Conservation (phyloP, 2,797 vertebrate genomes). For the Threskiornis aethiopicus region DNA sequence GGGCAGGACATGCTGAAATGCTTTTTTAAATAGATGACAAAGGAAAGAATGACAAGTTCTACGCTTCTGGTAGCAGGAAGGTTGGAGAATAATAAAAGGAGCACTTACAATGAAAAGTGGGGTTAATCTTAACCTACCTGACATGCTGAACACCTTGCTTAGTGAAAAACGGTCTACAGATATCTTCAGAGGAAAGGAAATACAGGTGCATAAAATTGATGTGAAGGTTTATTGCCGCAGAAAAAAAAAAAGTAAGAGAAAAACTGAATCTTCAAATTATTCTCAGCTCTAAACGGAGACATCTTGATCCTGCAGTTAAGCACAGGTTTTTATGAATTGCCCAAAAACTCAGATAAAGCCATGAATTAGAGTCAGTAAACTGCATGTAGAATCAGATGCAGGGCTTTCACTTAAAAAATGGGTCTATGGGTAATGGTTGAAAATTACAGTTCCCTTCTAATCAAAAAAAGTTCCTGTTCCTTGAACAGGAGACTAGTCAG, state of each 20-base stretch:
- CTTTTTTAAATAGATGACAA: neutral
- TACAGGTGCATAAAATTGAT: neutral
- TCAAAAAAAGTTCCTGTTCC: neutral
- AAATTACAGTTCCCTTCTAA: constrained; percentile 2
- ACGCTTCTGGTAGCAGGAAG: neutral
- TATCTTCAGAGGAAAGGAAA: neutral
- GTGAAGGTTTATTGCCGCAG: neutral
- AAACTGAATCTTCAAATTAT: neutral
- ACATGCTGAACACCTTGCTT: neutral
- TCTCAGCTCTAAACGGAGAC: neutral
- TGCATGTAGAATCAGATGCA: neutral
- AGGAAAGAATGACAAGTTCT: neutral
- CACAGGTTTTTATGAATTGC: neutral
- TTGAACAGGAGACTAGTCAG: neutral
- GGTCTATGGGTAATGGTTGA: neutral
- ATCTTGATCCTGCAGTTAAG: neutral
- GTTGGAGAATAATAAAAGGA: neutral
- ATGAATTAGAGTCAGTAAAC: neutral
- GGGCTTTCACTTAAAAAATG: neutral
- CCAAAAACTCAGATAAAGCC: neutral
- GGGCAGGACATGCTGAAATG: neutral
- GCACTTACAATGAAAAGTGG: neutral
- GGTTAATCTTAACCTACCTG: neutral
- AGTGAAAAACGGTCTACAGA: neutral
- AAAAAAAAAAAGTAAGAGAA: neutral